Base-by-base conservation (phyloP, 2,113 vertebrate genomes). In the Corydoras maculifer region DNA sequence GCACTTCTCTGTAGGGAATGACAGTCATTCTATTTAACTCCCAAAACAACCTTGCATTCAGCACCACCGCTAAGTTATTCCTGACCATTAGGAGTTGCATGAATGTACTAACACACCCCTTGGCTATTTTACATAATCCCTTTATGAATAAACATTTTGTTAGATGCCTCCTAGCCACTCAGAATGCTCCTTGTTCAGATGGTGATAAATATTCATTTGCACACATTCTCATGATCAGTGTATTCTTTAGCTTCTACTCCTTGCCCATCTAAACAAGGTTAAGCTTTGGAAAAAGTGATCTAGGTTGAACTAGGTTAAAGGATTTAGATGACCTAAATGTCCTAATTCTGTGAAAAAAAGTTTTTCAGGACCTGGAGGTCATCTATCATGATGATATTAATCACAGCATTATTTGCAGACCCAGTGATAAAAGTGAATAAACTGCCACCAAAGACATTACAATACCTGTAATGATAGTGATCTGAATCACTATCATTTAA, bases 81-180 rank as follows among this genome's bases (percentile, higher is more conserved):
- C 76, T 77, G 69, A 65, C 74, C 76, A 80, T 78, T 78, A 77
- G 64, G 50, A 72, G 58, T 69, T 50, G 61, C 65, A 48, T 78
- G 69, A 75, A 78, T 82, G 80, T 77, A 77, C 62, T 72, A 80
- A 78, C 79, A 81, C 69, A 75, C 79, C 77, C 73, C 74, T 18
- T 60, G 68, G 68, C 74, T 77, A 69, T 70, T 84, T 82, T 84
- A 75, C 80, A 84, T 84, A 84, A 84, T 84, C 79, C 80, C 78
- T 76, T 82, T 78, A 84, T 84, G 80, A 84, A 84, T 84, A 84
- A 82, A 81, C 82, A 84, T 82, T 78, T 81, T 54, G 55, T 68
- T 54, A 67, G 30, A 59, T 50, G 69, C 73, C 78, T 71, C 75
- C 62, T 71, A 69, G 70, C 79, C 73, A 77, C 62, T 77, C 62